phyloP scores from a whole-genome alignment of 2,797 vertebrate genomes.

The Pipistrellus kuhlii region DNA sequence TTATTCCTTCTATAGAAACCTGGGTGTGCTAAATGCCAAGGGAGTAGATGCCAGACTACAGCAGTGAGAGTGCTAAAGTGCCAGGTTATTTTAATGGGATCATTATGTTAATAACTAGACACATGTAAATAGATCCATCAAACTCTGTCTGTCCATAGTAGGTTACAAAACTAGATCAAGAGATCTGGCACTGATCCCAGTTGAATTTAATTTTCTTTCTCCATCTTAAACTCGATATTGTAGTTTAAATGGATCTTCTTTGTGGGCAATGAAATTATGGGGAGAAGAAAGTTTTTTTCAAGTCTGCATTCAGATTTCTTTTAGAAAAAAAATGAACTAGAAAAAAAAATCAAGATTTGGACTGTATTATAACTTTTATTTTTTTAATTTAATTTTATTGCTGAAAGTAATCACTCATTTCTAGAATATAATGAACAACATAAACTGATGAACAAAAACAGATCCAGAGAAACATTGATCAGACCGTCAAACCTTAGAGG shows the following conservation, averaged over 20 bases:
- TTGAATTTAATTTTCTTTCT: neutral
- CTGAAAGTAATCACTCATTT: too few species aligned
- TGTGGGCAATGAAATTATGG: neutral
- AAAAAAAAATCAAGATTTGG: neutral
- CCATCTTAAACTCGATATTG: neutral
- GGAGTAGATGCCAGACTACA: neutral
- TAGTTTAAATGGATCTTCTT: neutral
- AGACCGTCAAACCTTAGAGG: too few species aligned
- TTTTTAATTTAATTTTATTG: neutral
- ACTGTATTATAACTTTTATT: neutral
- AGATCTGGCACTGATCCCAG: neutral
- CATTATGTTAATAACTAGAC: slow-evolving; percentile 17
- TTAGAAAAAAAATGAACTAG: neutral
- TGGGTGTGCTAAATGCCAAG: slow-evolving; percentile 30
- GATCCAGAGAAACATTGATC: too few species aligned
- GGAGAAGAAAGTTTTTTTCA: slow-evolving; percentile 26
- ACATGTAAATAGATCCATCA: slow-evolving; percentile 51
- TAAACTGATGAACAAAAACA: too few species aligned
- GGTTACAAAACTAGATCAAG: slow-evolving; percentile 53
- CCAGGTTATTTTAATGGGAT: neutral
- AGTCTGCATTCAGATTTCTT: slow-evolving; percentile 35
- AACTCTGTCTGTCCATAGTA: neutral
- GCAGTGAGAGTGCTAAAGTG: neutral
- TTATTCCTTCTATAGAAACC: slow-evolving; percentile 40
- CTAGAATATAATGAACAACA: too few species aligned